Evolutionary conservation across 2,888 invertebrate species (phyloP), one percentile per base, ranked within the genome.

Genomic region (Epinotia nisella): DNA sequence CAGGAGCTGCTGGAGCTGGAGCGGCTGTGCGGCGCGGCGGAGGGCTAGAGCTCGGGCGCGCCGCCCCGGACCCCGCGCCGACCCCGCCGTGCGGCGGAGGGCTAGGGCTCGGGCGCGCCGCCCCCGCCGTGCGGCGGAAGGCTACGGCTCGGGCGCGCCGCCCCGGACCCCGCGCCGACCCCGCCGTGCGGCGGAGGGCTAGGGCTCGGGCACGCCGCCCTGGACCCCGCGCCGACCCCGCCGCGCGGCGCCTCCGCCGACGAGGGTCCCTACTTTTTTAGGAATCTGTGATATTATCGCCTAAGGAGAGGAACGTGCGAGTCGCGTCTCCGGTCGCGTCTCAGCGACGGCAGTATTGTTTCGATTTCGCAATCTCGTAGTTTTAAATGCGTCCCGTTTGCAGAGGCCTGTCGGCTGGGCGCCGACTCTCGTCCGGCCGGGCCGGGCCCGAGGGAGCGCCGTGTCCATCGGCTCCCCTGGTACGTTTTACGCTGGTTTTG

Each of bases 261-360:
- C 77, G 76, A 79, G 81, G 82, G 82, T 80, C 80, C 84, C 82
- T 78, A 65, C 76, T 88, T 85, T 81, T 87, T 87, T 89, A 88
- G 88, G 85, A 89, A 91, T 91, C 92, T 92, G 91, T 92, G 92
- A 92, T 92, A 92, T 92, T 92, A 91, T 87, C 90, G 90, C 90
- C 90, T 91, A 89, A 90, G 91, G 86, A 88, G 87, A 86, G 80
- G 76, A 76, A 74, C 80, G 80, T 75, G 75, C 78, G 75, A 77
- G 81, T 73, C 76, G 78, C 67, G 75, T 71, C 70, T 70, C 71
- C 72, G 45, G 68, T 39, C 60, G 45, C 59, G 68, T 66, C 68
- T 64, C 74, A 74, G 74, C 74, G 73, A 74, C 74, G 74, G 70
- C 77, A 71, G 75, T 75, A 75, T 76, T 75, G 67, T 67, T 71